Conservation (phyloP, 2,113 vertebrate species). For the Morone saxatilis region DNA sequence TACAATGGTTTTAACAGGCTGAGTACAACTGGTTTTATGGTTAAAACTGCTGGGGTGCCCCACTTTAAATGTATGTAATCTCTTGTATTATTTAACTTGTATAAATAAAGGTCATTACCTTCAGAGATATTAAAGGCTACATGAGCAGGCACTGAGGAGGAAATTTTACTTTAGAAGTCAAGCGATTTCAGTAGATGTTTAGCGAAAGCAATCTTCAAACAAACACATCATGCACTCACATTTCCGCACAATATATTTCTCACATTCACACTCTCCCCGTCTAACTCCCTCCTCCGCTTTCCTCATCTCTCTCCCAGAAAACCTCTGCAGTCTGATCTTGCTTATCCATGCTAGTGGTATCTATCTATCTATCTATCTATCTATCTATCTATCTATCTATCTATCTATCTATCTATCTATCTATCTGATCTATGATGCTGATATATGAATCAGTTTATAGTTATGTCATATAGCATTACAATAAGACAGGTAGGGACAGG, state of each 20-base stretch:
- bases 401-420: background rate
- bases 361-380: background rate
- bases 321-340: conserved; percentile 16
- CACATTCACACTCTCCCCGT: conserved; percentile 19
- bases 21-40: background rate
- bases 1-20: background rate
- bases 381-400: background rate
- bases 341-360: background rate
- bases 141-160: background rate
- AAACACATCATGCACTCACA: background rate
- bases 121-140: background rate
- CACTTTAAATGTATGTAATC: background rate
- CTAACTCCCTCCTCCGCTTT: background rate
- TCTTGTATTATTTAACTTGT: background rate
- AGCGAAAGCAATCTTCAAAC: background rate
- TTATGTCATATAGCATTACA: background rate
- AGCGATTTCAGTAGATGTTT: background rate
- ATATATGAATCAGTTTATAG: background rate
- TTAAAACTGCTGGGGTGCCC: background rate
- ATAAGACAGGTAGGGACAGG: background rate
- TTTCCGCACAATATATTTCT: conserved; percentile 8
- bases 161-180: background rate
- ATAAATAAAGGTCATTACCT: background rate
- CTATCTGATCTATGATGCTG: background rate
- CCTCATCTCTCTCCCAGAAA: conserved; percentile 22